Base-by-base conservation (phyloP, 2,888 invertebrate species). In the Hylaea fasciaria region DNA sequence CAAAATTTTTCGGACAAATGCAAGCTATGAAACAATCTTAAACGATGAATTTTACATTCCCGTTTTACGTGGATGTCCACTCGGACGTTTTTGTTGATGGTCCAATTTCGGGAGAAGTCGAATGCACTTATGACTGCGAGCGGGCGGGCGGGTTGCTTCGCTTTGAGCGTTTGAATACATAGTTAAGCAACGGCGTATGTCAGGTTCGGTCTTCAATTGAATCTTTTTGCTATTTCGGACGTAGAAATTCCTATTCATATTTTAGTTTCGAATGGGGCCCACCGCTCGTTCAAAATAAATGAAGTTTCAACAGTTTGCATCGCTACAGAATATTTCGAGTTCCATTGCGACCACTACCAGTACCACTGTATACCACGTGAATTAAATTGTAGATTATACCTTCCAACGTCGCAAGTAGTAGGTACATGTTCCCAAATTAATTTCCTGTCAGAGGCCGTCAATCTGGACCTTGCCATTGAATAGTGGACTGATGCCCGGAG, bases 1-100 rank as follows among this genome's bases (percentile, higher is more conserved):
- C 83, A 82, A 83, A 70, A 86, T 86, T 89, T 90, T 86, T 83
- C 57, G 84, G 85, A 82, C 82, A 80, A 81, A 80, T 78, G 77
- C 71, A 73, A 62, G 64, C 64, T 70, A 70, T 71, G 68, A 80
- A 79, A 80, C 79, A 80, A 78, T 81, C 82, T 81, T 79, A 76
- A 81, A 73, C 72, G 74, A 77, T 78, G 52, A 49, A 69, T 65
- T 76, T 71, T 62, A 49, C 51, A 66, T 76, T 77, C 77, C 75
- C 72, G 69, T 66, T 57, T 54, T 63, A 69, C 74, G 72, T 69
- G 74, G 22, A 59, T n/a, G 47, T 48, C 45, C 52, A 53, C 56
- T 63, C 64, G 53, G 55, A 56, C 56, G 47, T 60, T 62, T 41
- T 59, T 63, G 55, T 62, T 52, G 62, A 56, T 65, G 45, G 61